Base-by-base conservation (phyloP, 1,140 invertebrate species). In the Nasonia giraulti region DNA sequence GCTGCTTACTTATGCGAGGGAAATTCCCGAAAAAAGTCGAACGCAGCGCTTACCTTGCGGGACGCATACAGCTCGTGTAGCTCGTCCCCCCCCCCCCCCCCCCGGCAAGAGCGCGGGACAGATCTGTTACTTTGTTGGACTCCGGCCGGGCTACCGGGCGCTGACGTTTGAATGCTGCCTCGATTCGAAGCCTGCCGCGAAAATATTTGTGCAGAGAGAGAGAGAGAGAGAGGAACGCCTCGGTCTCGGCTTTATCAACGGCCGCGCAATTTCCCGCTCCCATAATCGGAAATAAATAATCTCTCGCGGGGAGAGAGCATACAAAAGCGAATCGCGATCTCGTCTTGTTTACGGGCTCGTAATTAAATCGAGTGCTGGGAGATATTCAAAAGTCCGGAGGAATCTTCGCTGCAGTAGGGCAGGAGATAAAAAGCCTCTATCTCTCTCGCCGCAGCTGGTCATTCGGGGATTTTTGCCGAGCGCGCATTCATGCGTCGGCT, bases 151-250 rank as follows among this genome's bases (percentile, higher is more conserved):
- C 87, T 87, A 86, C 88, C 87, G n/a, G n/a, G 47, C 47, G 85
- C 86, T 92, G 91, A 92, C 91, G 90, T 92, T 92, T 93, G 91
- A 92, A 93, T 93, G 90, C 91, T 90, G 1, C 47, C 78, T 87
- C 87, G 88, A 88, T 88, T 89, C 87, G 82, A 83, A 50, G 33
- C 3, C 14, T 7, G 55, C 6, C 17, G 55, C 6, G 20, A 62
- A 62, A 62, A 62, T 62, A 62, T 20, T 62, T 27, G 0, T 27
- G 27, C 27, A 27, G n/a, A n/a, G n/a, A n/a, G n/a, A n/a, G n/a
- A n/a, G n/a, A n/a, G n/a, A n/a, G 27, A 27, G 27, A 27, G 27
- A 27, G 27, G 27, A 27, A 1, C 27, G 27, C 27, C 0, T 27
- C 27, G 40, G 7, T 40, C 40, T 40, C 40, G 40, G 50, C 50